A percentile compares a stretch with the other conserved stretches of the same genome.
phyloP scores from a whole-genome alignment of 1,140 invertebrate species.

The Trypoxylus dichotomus region DNA sequence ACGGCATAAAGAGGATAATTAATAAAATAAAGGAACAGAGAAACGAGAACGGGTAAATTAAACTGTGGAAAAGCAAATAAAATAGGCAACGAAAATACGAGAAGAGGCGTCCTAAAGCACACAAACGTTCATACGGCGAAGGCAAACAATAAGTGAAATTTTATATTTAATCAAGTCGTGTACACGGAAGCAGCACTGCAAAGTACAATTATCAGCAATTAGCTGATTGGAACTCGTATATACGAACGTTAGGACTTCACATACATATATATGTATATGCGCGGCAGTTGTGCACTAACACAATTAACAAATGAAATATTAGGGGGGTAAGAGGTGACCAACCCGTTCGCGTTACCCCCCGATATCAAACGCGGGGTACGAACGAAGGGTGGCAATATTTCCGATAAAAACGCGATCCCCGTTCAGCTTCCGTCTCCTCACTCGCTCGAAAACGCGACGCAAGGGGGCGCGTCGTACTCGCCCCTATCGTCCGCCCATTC shows the following conservation, averaged over 20 bases:
- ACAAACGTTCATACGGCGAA: conserved; percentile 16
- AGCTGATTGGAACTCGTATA: conserved; percentile 45
- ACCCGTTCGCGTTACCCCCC: background rate
- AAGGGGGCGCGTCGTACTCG: background rate
- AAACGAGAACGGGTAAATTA: background rate
- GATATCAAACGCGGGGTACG: background rate
- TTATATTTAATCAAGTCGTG: conserved; percentile 43
- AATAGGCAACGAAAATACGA: background rate
- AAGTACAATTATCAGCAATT: conserved; percentile 45
- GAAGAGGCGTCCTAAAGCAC: conserved; percentile 3
- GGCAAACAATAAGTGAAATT: conserved; percentile 42
- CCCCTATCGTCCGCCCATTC: background rate
- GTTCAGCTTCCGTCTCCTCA: background rate
- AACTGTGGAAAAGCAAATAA: conserved; percentile 2
- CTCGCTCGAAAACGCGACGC: background rate
- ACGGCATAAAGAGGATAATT: background rate
- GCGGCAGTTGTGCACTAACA: conserved; percentile 34
- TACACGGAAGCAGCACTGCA: conserved; percentile 31
- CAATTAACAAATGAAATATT: conserved; percentile 42
- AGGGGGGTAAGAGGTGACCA: conserved; percentile 4
- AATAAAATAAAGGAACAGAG: background rate
- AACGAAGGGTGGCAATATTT: background rate
- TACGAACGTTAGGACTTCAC: conserved; percentile 9
- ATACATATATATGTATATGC: background rate
- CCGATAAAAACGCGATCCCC: background rate